Conservation (phyloP, 2,113 vertebrate genomes). For the Pteropus alecto region DNA sequence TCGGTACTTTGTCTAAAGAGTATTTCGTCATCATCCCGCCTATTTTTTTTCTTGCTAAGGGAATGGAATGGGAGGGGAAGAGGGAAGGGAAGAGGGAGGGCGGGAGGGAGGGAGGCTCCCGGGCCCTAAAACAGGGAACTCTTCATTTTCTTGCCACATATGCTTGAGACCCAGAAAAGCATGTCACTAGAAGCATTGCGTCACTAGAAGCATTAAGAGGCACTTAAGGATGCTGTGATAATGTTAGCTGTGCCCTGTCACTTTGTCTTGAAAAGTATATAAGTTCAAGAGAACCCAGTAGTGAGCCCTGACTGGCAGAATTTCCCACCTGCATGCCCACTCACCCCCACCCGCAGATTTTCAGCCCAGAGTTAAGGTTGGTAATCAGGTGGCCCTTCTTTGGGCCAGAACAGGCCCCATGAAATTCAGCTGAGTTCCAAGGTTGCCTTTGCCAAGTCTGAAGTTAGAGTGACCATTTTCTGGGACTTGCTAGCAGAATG, state of each 20-base stretch:
- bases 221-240: neutral
- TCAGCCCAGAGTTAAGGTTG: neutral
- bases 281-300: neutral
- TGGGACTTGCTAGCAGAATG: neutral
- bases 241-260: neutral
- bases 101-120: neutral
- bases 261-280: neutral
- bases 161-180: neutral
- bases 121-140: neutral
- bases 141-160: neutral
- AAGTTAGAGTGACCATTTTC: neutral
- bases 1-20: neutral
- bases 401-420: neutral
- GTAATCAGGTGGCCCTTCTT: too few relatives aligned
- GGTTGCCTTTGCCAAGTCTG: neutral
- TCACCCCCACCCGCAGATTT: neutral
- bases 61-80: neutral
- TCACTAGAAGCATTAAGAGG: neutral
- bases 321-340: neutral
- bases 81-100: too few relatives aligned
- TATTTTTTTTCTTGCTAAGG: neutral
- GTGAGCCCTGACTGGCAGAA: neutral
- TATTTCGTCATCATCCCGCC: fast-evolving
- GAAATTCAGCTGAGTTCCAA: neutral
- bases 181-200: neutral